Percentiles rank a stretch among this genome's conserved stretches.
These are phyloP conservation scores for Corydoras sp. DNA, from an alignment of 2,113 vertebrate species.

Conservation along the genomic window DNA sequence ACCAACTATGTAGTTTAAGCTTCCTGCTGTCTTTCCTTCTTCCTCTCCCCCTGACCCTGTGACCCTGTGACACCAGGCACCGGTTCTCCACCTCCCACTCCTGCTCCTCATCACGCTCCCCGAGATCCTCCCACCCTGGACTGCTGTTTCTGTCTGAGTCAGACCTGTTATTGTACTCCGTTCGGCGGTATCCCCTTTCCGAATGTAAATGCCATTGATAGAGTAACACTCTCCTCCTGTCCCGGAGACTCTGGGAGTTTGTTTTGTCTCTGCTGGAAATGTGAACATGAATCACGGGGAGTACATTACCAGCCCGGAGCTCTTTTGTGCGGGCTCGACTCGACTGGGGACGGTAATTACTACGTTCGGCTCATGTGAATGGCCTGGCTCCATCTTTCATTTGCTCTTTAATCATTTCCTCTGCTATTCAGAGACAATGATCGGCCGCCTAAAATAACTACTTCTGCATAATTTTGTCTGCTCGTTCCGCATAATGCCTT, in stretches of 20 bases:
- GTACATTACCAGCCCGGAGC: slow-evolving; percentile 21
- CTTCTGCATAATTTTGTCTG: slow-evolving; percentile 8
- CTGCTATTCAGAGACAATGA: slow-evolving; percentile 14
- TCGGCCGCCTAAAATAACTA: background rate
- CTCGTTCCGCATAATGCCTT: slow-evolving; percentile 25
- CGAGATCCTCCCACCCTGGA: slow-evolving; percentile 12
- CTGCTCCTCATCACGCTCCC: slow-evolving; percentile 14
- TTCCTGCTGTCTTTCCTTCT: slow-evolving; percentile 58
- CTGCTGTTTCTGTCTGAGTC: slow-evolving; percentile 25
- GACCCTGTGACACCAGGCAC: slow-evolving; percentile 16
- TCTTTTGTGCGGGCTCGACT: slow-evolving; percentile 21
- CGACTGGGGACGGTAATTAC: slow-evolving; percentile 30
- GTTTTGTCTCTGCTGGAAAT: slow-evolving; percentile 26
- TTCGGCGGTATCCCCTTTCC: slow-evolving; percentile 33
- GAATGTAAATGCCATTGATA: slow-evolving; percentile 31
- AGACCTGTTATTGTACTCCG: slow-evolving; percentile 26
- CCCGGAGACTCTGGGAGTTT: slow-evolving; percentile 14
- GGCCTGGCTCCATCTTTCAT: slow-evolving; percentile 6
- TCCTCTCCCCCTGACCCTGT: slow-evolving; percentile 42
- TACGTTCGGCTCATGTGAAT: slow-evolving; percentile 12
- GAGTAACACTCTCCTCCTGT: slow-evolving; percentile 27
- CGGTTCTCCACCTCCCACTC: slow-evolving; percentile 17
- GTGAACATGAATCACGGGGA: slow-evolving; percentile 37
- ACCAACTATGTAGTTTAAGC: slow-evolving; percentile 86
- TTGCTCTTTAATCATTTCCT: slow-evolving; percentile 27